These are phyloP conservation scores for Drymodes brunneopygia DNA, from an alignment of 2,113 vertebrate genomes.

Conservation along the genomic window DNA sequence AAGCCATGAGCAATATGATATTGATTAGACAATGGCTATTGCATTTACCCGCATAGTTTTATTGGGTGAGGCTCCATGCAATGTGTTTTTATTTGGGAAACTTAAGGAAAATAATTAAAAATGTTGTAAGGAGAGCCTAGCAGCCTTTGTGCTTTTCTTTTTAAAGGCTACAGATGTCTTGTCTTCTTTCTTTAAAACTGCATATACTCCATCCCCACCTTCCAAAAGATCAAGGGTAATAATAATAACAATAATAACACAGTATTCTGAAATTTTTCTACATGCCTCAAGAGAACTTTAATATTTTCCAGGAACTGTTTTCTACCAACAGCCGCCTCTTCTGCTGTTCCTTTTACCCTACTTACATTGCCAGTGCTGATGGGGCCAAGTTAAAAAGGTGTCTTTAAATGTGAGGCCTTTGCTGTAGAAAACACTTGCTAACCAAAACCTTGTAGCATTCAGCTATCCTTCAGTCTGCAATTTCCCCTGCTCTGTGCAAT, in stretches of 20 bases:
- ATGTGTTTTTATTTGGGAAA: conserved; percentile 50
- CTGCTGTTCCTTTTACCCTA: not conserved
- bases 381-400: not conserved
- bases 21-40: conserved; percentile 72
- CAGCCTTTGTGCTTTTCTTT: conserved; percentile 4
- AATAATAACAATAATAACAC: conserved; percentile 8
- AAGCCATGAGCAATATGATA: conserved; percentile 71
- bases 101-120: conserved; percentile 56
- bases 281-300: conserved; percentile 18
- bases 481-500: not conserved
- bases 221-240: conserved; percentile 33
- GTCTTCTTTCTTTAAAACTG: conserved; percentile 1
- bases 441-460: not conserved
- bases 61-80: conserved; percentile 62
- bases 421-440: not conserved
- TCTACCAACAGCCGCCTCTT: not conserved
- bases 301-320: conserved; percentile 34
- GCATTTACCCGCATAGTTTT: conserved; percentile 61
- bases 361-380: not conserved
- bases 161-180: conserved; percentile 43
- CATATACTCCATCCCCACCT: not conserved
- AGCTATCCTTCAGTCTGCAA: not conserved
- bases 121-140: not conserved
- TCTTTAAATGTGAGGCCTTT: not conserved
- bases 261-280: conserved; percentile 7